These are phyloP conservation scores for Lepidostoma basale DNA, from an alignment of 1,140 invertebrate species.

Conservation along the genomic window DNA sequence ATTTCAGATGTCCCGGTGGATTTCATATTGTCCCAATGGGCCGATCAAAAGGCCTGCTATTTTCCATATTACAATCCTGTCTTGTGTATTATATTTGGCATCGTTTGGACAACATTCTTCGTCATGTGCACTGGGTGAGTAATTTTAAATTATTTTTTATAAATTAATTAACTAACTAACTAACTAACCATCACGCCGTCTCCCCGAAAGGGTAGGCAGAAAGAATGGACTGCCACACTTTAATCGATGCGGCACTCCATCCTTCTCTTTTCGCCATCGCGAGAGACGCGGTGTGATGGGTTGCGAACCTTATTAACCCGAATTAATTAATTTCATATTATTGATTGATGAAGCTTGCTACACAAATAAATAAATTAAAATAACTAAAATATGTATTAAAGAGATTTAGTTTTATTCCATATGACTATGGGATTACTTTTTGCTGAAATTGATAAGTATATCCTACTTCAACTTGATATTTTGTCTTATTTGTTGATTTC, in stretches of 20 bases:
- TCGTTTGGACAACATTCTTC: slow-evolving; percentile 59
- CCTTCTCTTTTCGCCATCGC: no score
- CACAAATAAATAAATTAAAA: no score
- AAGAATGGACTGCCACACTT: no score
- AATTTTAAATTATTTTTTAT: not conserved
- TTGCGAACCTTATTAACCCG: not conserved
- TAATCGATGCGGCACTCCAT: no score
- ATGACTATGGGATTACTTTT: not conserved
- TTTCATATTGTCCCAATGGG: slow-evolving; percentile 56
- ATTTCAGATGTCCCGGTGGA: slow-evolving; percentile 51
- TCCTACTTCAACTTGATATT: no score
- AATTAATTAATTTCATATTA: not conserved
- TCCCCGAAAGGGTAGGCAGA: no score
- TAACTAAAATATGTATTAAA: not conserved
- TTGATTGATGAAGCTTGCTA: not conserved
- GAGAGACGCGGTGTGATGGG: not conserved
- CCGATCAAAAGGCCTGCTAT: slow-evolving; percentile 54
- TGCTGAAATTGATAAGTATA: slow-evolving; percentile 1
- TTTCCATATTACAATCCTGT: slow-evolving; percentile 55
- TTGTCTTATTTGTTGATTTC: no score
- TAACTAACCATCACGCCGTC: no score
- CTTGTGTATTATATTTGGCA: slow-evolving; percentile 55
- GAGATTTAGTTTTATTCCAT: not conserved
- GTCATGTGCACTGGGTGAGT: slow-evolving; percentile 52
- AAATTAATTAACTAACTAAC: no score